Base-by-base conservation (phyloP, 1,140 invertebrate genomes). In the Conopomorpha cramerella region DNA sequence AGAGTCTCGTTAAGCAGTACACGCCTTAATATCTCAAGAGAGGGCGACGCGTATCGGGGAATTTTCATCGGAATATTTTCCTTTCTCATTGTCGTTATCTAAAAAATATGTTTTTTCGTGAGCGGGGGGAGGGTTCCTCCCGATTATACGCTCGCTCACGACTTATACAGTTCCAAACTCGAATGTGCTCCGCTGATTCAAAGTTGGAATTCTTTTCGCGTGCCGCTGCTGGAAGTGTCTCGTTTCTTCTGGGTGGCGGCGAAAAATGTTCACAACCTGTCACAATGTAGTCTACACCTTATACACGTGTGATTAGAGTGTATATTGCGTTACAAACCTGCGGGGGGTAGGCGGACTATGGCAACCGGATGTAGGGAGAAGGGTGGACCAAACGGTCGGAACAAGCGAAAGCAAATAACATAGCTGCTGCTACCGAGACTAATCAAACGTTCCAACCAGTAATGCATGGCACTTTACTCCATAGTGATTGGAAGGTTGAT, bases 41-140 rank as follows among this genome's bases (percentile, higher is more conserved):
- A 55, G 43, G 55, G 50, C 56, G 61, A 55, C 56, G 54, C 62
- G 54, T 72, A 74, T 74, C 70, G 65, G 59, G 55, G 65, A 72
- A 70, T 72, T 74, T 70, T 64, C 65, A 74, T 72, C 70, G 70
- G 67, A 72, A 70, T 70, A 74, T 74, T 74, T 74, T 74, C 65
- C 55, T 71, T 74, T 71, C 66, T 64, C 63, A 74, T 72, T 72
- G 70, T 74, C 70, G 67, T 74, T 74, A 74, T 74, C 67, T 72
- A 58, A 72, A 74, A 74, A 74, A 74, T 74, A 74, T 74, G 70
- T 74, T 74, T 74, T 74, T 74, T 62, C 49, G 47, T 46, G 42
- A 40, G 25, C 43, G 27, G 25, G 31, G 23, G 18, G 12, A 15
- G 33, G 28, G 26, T 31, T 2, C 15, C 27, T 3, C 3, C 28